Conservation (phyloP, 1,140 invertebrate species). For the Coenobita brevimanus region DNA sequence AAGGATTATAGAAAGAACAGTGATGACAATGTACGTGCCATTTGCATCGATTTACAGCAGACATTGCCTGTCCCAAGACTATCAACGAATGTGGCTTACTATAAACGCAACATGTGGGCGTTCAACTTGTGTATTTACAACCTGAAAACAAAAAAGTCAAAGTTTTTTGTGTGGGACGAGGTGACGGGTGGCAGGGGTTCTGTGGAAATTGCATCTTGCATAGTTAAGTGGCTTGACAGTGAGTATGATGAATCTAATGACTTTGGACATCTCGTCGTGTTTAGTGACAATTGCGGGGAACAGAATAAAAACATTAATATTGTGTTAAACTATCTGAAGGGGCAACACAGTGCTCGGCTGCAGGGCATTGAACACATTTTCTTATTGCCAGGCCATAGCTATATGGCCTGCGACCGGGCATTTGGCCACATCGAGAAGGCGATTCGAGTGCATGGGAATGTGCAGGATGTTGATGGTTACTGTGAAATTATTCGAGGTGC, state of each 20-base stretch:
- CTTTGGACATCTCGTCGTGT: conserved; percentile 1
- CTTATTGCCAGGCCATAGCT: no score
- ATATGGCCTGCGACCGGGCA: not conserved
- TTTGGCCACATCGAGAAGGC: conserved; percentile 1
- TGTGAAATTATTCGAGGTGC: no score
- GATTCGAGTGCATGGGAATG: no score
- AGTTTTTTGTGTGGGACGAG: no score
- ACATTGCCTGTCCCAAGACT: not conserved
- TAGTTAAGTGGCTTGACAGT: not conserved
- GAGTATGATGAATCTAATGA: conserved; percentile 2
- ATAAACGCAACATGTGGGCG: no score
- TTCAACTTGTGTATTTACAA: not conserved
- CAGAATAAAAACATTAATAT: no score
- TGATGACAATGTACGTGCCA: not conserved
- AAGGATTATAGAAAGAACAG: not conserved
- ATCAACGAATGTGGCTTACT: conserved; percentile 2
- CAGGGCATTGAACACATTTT: no score
- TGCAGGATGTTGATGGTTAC: no score
- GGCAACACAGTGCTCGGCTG: no score
- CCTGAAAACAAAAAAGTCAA: conserved; percentile 2
- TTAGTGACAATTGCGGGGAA: no score
- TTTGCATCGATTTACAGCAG: conserved; percentile 1
- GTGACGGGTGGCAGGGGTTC: not conserved
- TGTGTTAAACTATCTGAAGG: no score
- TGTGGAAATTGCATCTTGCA: not conserved